Percentiles rank a stretch among this genome's conserved stretches.
phyloP scores from a whole-genome alignment of 2,888 invertebrate species.

The Steinernema hermaphroditum region DNA sequence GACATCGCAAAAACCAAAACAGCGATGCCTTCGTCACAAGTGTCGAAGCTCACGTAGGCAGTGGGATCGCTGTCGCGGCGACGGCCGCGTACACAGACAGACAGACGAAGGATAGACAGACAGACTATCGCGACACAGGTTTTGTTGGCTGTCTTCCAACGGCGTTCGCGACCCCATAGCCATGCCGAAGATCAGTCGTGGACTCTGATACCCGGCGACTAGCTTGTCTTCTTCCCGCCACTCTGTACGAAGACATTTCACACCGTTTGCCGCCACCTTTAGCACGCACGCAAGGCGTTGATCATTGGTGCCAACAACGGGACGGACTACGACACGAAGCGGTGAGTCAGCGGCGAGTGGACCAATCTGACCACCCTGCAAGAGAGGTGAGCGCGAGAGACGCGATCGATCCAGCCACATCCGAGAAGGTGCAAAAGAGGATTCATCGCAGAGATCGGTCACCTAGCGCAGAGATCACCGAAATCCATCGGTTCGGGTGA shows the following conservation, averaged over 20 bases:
- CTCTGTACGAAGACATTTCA: too few relatives aligned
- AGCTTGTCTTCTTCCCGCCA: too few relatives aligned
- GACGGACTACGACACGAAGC: background rate
- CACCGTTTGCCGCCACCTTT: too few relatives aligned
- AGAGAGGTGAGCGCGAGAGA: too few relatives aligned
- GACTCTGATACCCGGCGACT: too few relatives aligned
- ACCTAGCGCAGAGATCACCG: too few relatives aligned
- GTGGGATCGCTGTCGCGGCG: background rate
- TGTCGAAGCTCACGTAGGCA: slow-evolving; percentile 25
- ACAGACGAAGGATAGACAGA: slow-evolving; percentile 17
- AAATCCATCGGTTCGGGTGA: too few relatives aligned
- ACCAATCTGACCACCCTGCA: background rate
- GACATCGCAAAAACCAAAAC: slow-evolving; percentile 19
- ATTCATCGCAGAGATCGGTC: too few relatives aligned
- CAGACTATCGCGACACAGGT: background rate
- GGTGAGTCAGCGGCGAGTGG: slow-evolving; percentile 9
- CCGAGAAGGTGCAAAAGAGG: too few relatives aligned
- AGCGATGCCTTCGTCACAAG: slow-evolving; percentile 18
- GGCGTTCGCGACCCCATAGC: too few relatives aligned
- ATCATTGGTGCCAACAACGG: slow-evolving; percentile 8
- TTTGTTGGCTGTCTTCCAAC: background rate
- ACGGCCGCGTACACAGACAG: slow-evolving; percentile 3
- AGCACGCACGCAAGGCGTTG: background rate
- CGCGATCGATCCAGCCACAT: too few relatives aligned
- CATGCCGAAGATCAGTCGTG: background rate